A percentile compares a stretch with the other conserved stretches of the same genome.
phyloP scores from a whole-genome alignment of 2,888 invertebrate genomes.

The Drosophila hamatofila region DNA sequence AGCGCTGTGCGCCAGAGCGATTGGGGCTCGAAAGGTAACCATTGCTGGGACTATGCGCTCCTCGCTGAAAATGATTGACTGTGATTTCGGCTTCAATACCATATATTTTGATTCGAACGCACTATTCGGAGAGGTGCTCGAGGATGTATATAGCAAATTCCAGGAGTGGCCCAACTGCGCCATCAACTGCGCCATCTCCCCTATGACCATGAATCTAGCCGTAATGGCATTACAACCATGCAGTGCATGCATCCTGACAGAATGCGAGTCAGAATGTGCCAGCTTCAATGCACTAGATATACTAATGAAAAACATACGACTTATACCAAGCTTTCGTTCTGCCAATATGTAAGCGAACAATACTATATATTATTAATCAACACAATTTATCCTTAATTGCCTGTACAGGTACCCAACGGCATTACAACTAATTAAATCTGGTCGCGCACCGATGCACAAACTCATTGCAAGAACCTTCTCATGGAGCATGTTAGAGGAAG shows the following conservation, averaged over 20 bases:
- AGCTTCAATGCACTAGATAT: constrained; percentile 79
- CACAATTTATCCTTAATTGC: background rate
- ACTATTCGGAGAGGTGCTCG: constrained; percentile 59
- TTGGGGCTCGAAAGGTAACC: constrained; percentile 75
- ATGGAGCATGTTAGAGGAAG: constrained; percentile 63
- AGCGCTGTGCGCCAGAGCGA: constrained; percentile 74
- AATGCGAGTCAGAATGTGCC: constrained; percentile 80
- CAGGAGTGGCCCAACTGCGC: constrained; percentile 75
- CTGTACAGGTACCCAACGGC: constrained; percentile 77
- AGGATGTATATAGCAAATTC: constrained; percentile 59
- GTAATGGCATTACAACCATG: constrained; percentile 76
- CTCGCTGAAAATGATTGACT: constrained; percentile 53
- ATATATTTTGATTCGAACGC: constrained; percentile 58
- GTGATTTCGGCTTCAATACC: constrained; percentile 64
- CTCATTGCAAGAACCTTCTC: constrained; percentile 61
- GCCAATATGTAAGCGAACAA: constrained; percentile 75
- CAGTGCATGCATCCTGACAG: constrained; percentile 76
- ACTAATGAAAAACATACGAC: constrained; percentile 79
- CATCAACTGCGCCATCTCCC: constrained; percentile 78
- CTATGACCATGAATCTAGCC: constrained; percentile 78
- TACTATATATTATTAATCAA: background rate
- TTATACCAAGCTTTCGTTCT: constrained; percentile 80
- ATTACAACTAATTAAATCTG: constrained; percentile 71
- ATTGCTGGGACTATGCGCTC: constrained; percentile 62
- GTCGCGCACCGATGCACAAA: constrained; percentile 66